These are phyloP conservation scores for Paramormyrops hopkinsi DNA, from an alignment of 2,797 vertebrate species.

Conservation along the genomic window DNA sequence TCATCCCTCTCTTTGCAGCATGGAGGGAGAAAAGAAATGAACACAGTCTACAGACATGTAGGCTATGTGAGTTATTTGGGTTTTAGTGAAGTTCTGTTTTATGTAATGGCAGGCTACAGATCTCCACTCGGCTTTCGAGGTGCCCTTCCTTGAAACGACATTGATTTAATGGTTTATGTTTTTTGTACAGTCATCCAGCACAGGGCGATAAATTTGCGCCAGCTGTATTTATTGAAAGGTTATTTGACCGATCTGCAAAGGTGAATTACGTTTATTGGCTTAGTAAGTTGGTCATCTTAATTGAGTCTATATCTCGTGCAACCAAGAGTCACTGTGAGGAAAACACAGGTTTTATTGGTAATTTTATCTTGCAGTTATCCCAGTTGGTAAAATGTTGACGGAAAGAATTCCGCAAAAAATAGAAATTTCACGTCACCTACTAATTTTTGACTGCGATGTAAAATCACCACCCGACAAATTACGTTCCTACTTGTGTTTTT, in stretches of 20 bases:
- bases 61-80: too few species aligned
- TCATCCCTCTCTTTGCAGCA: background rate
- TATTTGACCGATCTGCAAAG: background rate
- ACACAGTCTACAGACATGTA: background rate
- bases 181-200: background rate
- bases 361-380: background rate
- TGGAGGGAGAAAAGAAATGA: background rate
- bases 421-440: background rate
- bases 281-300: background rate
- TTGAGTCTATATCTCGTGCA: background rate
- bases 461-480: background rate
- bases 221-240: background rate
- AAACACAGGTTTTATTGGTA: background rate
- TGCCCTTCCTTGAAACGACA: background rate
- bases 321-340: background rate
- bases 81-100: background rate
- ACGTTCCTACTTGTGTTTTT: background rate
- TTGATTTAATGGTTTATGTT: background rate
- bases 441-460: background rate
- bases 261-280: background rate
- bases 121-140: background rate
- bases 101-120: background rate
- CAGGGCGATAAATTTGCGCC: background rate
- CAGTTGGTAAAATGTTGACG: background rate
- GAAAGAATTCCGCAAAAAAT: background rate